Evolutionary conservation across 2,113 vertebrate genomes (phyloP), one percentile per base, ranked within the genome.

Genomic region (Sturnus vulgaris): DNA sequence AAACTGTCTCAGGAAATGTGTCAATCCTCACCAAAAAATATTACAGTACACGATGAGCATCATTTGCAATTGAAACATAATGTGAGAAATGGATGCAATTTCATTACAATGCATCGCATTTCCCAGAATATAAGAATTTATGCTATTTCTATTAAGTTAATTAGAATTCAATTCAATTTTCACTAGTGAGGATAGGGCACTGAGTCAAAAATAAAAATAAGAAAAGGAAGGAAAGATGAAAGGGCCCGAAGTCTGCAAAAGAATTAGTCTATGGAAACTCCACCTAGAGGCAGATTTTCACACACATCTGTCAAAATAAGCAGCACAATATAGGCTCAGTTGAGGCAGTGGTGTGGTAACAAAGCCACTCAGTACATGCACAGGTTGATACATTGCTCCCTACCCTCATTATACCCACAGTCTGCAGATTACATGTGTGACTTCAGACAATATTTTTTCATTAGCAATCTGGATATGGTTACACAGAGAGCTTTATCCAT

Each of bases 381-480:
- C 27, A 84, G 80, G 81, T 82, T 68, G 78, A 88, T 90, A 44
- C 61, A 35, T 72, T 87, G 83, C 86, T 93, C 70, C 83, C 61
- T 78, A 52, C 77, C 37, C 52, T 90, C 60, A 24, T 90, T 69
- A 87, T 91, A 66, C n/a, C 8, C 60, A 3, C 16, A 27, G 27
- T 49, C 72, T 89, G 69, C 89, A 91, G 80, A 78, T 72, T 72
- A 56, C 65, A 20, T 23, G 61, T 82, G 40, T 4, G 57, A 89
- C 81, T 95, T 86, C 72, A 52, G 80, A 87, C 80, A 86, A 39
- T 82, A 89, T 89, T 84, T 96, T 92, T 95, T 78, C 88, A 82
- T 95, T 92, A 92, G 92, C 64, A 95, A 87, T 96, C 86, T 97
- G 95, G 88, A 84, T 95, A 72, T 49, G 55, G 91, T 96, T 97